Base-by-base conservation (phyloP, 2,113 vertebrate genomes). In the Myrmophylax atrothorax region DNA sequence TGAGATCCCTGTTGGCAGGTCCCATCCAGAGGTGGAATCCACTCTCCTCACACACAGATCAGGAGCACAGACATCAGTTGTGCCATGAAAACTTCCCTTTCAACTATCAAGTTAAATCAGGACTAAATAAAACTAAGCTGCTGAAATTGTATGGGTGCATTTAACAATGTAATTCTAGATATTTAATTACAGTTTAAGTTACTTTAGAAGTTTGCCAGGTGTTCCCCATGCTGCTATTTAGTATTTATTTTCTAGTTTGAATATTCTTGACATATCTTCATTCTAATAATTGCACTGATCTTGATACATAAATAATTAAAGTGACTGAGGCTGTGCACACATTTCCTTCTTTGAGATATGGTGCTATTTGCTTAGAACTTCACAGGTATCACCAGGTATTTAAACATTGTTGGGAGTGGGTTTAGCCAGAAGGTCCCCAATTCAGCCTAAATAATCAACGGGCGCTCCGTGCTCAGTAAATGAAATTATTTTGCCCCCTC, bases 1-100 rank as follows among this genome's bases (percentile, higher is more conserved):
- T 77, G 55, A 86, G 50, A 62, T 10, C 67, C 46, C 1, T 28
- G 88, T 4, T 82, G 74, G 56, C 47, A 82, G 58, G 42, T 66
- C 84, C 58, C 66, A 19, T 70, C 37, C 83, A 68, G 75, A 44
- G 58, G 35, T 66, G 46, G 79, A 96, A 86, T 92, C 90, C 37
- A 44, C 90, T 92, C 29, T 63, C 83, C 72, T 74, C 83, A 62
- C 60, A n/a, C 6, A 42, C 0, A 7, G 83, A 59, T 81, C 68
- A 70, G 46, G 52, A 66, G 25, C 17, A 35, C 13, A 67, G 55
- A 7, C 19, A 86, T 58, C 49, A 33, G 5, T 8, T 70, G 31
- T 70, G 81, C 55, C 26, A 24, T 8, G 8, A 38, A 59, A 38
- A 84, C 52, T 87, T 93, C 79, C 38, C 77, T 94, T 95, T 84